Percentiles rank a stretch among this genome's conserved stretches.
phyloP scores from a whole-genome alignment of 2,888 invertebrate genomes.

The Petrophora chlorosata region DNA sequence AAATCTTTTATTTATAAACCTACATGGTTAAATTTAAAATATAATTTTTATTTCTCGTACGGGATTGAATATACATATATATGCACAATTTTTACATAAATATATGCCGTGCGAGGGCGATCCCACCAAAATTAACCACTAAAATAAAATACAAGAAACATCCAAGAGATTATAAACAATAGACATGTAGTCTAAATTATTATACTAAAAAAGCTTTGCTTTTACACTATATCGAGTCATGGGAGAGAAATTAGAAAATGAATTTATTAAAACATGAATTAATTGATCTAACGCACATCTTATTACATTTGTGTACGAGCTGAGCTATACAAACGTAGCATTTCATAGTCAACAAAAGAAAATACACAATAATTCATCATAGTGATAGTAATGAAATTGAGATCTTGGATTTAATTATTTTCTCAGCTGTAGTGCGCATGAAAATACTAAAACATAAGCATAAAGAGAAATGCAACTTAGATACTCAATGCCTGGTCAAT shows the following conservation, averaged over 20 bases:
- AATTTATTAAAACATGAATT: not conserved
- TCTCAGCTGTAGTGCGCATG: slow-evolving; percentile 18
- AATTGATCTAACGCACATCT: not conserved
- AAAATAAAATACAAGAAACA: slow-evolving; percentile 44
- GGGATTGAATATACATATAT: slow-evolving; percentile 26
- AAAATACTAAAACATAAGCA: slow-evolving; percentile 3
- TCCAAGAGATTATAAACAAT: slow-evolving; percentile 48
- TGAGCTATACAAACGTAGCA: not conserved
- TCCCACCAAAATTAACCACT: slow-evolving; percentile 37
- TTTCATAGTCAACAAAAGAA: not conserved
- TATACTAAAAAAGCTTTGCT: slow-evolving; percentile 41
- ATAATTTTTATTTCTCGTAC: slow-evolving; percentile 26
- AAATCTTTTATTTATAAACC: slow-evolving; percentile 29
- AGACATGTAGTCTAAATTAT: slow-evolving; percentile 41
- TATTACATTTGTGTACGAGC: slow-evolving; percentile 1
- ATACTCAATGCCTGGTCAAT: slow-evolving; percentile 11
- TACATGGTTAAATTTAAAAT: slow-evolving; percentile 14
- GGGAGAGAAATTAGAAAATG: not conserved
- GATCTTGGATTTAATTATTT: slow-evolving; percentile 21
- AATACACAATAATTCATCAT: slow-evolving; percentile 8
- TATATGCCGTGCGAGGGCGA: slow-evolving; percentile 32
- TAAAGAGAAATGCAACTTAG: slow-evolving; percentile 18
- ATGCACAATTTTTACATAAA: slow-evolving; percentile 47
- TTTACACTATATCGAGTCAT: slow-evolving; percentile 25
- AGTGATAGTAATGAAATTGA: slow-evolving; percentile 35